Evolutionary conservation across 2,113 vertebrate species (phyloP).

Genomic region (Rhinolophus sinicus): DNA sequence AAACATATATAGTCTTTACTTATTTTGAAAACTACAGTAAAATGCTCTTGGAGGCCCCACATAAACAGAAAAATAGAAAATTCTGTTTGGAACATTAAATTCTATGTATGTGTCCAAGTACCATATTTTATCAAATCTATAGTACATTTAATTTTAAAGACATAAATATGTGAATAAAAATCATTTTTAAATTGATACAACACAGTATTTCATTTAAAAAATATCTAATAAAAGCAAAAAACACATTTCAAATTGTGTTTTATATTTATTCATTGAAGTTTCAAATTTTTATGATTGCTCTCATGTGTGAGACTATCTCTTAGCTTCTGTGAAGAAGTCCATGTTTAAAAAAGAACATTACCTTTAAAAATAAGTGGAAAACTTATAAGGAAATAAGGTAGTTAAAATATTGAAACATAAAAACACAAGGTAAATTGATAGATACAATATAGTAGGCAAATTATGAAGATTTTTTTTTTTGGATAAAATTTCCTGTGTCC

Average conservation of each 20-base stretch:
- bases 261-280: background rate
- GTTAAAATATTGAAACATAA: background rate
- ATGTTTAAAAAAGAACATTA: background rate
- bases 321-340: background rate
- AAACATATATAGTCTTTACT: background rate
- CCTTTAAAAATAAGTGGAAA: background rate
- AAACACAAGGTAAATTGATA: background rate
- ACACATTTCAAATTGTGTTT: background rate
- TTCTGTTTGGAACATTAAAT: background rate
- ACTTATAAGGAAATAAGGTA: background rate
- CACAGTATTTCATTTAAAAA: background rate
- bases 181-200: background rate
- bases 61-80: background rate
- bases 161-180: background rate
- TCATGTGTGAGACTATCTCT: background rate
- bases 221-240: background rate
- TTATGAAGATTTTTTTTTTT: background rate
- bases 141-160: background rate
- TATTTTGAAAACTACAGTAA: background rate
- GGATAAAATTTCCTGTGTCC: background rate
- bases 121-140: background rate
- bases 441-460: background rate
- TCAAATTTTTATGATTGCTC: background rate
- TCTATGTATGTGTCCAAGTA: background rate
- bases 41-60: background rate